phyloP scores from a whole-genome alignment of 2,797 vertebrate species.

The Myripristis murdjan region DNA sequence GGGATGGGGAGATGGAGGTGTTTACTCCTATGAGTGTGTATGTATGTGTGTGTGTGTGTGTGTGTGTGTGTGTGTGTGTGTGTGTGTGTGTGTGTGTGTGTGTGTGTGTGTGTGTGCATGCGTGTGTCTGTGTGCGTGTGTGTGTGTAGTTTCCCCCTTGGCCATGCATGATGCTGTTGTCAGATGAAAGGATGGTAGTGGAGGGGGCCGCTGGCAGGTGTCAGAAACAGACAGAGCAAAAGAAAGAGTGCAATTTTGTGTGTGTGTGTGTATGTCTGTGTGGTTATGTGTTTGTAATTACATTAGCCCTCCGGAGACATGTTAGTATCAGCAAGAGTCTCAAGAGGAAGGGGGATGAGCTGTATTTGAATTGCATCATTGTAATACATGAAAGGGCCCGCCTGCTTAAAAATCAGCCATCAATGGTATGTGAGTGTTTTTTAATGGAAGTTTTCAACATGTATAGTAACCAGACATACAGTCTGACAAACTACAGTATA shows the following conservation, averaged over 20 bases:
- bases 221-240: conserved; percentile 15
- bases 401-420: too few relatives aligned
- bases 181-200: conserved; percentile 63
- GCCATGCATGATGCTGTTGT: conserved; percentile 55
- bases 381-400: too few relatives aligned
- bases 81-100: too few relatives aligned
- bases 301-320: conserved; percentile 32
- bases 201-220: conserved; percentile 49
- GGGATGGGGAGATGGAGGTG: conserved; percentile 57
- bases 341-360: neutral
- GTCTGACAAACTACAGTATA: too few relatives aligned
- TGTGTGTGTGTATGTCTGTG: neutral
- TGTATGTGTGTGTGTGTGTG: neutral
- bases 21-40: conserved; percentile 48
- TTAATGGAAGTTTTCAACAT: too few relatives aligned
- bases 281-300: neutral
- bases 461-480: too few relatives aligned
- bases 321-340: conserved; percentile 36
- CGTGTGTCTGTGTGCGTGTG: too few relatives aligned
- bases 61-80: too few relatives aligned
- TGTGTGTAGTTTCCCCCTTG: conserved; percentile 43
- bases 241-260: neutral
- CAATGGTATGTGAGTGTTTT: too few relatives aligned
- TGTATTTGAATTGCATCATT: too few relatives aligned
- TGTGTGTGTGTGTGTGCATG: too few relatives aligned